Evolutionary conservation across 2,888 invertebrate species (phyloP).

Genomic region (Philonicus albiceps): DNA sequence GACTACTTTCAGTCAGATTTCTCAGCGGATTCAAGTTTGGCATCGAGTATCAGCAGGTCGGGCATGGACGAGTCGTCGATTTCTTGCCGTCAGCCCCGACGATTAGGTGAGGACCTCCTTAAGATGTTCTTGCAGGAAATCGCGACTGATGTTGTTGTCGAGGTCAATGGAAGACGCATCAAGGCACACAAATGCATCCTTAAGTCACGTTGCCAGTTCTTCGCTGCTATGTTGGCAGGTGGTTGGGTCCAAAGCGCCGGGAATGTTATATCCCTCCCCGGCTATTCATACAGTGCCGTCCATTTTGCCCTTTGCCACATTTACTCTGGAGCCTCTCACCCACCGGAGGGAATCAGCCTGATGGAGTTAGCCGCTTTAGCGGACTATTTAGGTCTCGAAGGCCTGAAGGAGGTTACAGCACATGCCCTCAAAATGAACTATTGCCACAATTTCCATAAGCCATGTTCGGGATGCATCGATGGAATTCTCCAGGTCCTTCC

Average conservation of each 20-base stretch:
- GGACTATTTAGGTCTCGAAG: constrained; percentile 89
- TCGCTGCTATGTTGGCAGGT: constrained; percentile 88
- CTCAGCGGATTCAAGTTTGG: constrained; percentile 68
- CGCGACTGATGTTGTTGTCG: constrained; percentile 85
- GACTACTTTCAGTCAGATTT: constrained; percentile 66
- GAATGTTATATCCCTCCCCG: constrained; percentile 84
- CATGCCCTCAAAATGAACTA: constrained; percentile 86
- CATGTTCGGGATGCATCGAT: constrained; percentile 86
- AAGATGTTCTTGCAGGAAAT: constrained; percentile 92
- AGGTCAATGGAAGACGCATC: constrained; percentile 82
- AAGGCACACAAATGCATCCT: constrained; percentile 92
- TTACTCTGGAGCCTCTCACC: constrained; percentile 89
- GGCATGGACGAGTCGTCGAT: constrained; percentile 66
- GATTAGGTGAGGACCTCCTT: constrained; percentile 85
- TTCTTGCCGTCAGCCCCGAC: constrained; percentile 66
- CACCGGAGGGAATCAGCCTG: constrained; percentile 85
- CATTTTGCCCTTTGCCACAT: constrained; percentile 93
- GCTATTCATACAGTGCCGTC: constrained; percentile 82
- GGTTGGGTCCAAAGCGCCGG: constrained; percentile 83
- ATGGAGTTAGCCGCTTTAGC: constrained; percentile 88
- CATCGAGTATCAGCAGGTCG: constrained; percentile 68
- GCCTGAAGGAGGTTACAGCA: constrained; percentile 89
- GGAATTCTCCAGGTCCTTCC: constrained; percentile 89
- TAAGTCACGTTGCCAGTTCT: constrained; percentile 90
- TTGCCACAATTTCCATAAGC: constrained; percentile 95